Conservation (phyloP, 2,888 invertebrate genomes). For the Julus scandinavius region DNA sequence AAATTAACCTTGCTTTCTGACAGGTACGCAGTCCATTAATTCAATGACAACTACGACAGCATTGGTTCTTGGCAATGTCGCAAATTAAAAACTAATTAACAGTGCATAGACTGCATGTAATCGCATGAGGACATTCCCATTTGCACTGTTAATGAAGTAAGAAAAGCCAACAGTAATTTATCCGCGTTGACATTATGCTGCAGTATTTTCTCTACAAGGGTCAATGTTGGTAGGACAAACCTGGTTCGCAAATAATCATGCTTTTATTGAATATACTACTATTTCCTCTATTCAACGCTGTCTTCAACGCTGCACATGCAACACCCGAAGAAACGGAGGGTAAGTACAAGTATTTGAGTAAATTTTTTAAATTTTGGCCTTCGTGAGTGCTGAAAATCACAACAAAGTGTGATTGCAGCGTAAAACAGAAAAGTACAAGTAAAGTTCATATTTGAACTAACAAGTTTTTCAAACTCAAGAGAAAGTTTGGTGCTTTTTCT, state of each 20-base stretch:
- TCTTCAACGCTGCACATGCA: neutral
- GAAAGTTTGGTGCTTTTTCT: too few relatives aligned
- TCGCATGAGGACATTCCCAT: conserved; percentile 22
- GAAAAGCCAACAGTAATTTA: neutral
- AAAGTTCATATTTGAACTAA: too few relatives aligned
- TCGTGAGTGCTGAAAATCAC: neutral
- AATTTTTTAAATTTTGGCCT: neutral
- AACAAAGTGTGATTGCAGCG: too few relatives aligned
- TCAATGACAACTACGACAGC: neutral
- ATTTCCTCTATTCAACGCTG: neutral
- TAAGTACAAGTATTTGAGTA: neutral
- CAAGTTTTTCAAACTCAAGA: too few relatives aligned
- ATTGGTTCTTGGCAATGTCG: conserved; percentile 7
- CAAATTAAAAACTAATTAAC: conserved; percentile 20
- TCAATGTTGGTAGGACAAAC: conserved; percentile 33
- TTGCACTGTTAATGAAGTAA: conserved; percentile 23
- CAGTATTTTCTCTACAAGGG: neutral
- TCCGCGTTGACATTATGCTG: neutral
- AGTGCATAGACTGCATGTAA: conserved; percentile 19
- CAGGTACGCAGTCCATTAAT: conserved; percentile 25
- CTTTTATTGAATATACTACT: neutral
- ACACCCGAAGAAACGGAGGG: neutral
- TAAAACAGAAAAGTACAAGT: too few relatives aligned
- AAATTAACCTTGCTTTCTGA: conserved; percentile 24
- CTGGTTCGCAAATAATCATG: neutral